Conservation (phyloP, 2,888 invertebrate species). For the Drosophila differens region DNA sequence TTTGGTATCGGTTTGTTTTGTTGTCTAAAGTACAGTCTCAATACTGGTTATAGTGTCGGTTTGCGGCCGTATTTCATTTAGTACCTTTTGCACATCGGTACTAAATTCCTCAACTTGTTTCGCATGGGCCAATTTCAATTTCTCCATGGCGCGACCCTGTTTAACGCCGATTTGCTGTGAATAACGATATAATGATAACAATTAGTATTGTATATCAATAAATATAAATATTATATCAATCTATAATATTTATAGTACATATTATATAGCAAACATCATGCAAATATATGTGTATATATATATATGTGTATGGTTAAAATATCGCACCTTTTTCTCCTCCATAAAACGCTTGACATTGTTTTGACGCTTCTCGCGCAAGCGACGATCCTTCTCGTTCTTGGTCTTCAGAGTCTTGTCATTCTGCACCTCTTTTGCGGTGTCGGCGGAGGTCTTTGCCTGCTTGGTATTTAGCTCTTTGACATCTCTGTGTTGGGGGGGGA, state of each 20-base stretch:
- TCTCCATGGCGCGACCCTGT: conserved; percentile 96
- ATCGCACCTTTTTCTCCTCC: conserved; percentile 93
- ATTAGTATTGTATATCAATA: conserved; percentile 19
- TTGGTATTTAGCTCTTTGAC: conserved; percentile 97
- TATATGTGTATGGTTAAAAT: not conserved
- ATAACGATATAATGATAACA: conserved; percentile 28
- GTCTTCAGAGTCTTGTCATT: conserved; percentile 98
- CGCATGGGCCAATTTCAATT: conserved; percentile 95
- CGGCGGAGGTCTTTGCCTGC: conserved; percentile 98
- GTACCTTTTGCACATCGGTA: conserved; percentile 94
- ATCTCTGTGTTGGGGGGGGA: conserved; percentile 87
- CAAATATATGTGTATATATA: not conserved
- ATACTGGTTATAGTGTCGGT: conserved; percentile 83
- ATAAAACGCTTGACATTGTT: conserved; percentile 99
- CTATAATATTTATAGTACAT: not conserved
- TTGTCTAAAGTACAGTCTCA: conserved; percentile 85
- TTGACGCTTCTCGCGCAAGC: conserved; percentile 97
- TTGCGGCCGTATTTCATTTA: conserved; percentile 79
- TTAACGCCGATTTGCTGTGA: conserved; percentile 91
- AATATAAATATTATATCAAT: not conserved
- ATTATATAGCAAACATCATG: no score
- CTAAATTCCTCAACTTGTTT: conserved; percentile 95
- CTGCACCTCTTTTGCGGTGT: conserved; percentile 97
- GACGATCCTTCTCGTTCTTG: conserved; percentile 97
- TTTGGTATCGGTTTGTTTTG: conserved; percentile 30